Evolutionary conservation across 2,797 vertebrate genomes (phyloP), one percentile per base, ranked within the genome.

Genomic region (Agapornis canus): DNA sequence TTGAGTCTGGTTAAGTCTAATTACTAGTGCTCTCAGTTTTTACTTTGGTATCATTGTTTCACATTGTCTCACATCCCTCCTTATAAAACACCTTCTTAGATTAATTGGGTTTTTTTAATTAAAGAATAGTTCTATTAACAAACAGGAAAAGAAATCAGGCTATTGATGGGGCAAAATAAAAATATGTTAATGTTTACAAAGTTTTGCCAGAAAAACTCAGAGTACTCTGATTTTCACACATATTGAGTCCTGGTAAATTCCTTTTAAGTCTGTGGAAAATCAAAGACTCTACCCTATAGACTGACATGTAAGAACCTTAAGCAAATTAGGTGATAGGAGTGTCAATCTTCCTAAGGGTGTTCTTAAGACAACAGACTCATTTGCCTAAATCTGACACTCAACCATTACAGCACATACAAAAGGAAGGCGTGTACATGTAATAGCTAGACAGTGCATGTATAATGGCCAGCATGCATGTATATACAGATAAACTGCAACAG

Each of bases 351-450:
- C 20, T 54, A 57, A 35, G 3, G 23, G 61, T 57, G 6, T 13
- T 86, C 84, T 21, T 13, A 47, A 70, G 45, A 61, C 42, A 80
- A 52, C 1, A 63, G 45, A 47, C 23, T 48, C 3, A 60, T 60
- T 85, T 82, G 32, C n/a, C 13, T 35, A 47, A 49, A 37, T 45
- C 29, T 73, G 60, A 69, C 20, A 32, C 6, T 42, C 56, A 70
- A 8, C 16, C n/a, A 32, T 2, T 71, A 29, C 7, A 29, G 4
- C 54, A 18, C 23, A 29, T 9, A 21, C 26, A 37, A 59, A 71
- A 13, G 18, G 26, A 80, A 69, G n/a, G n/a, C 2, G 2, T 2
- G 2, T 27, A 54, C 4, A 23, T 45, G 1, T 5, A 60, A 47
- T 8, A 49, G 14, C 25, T 45, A 37, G 49, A 26, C 77, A 40